These are phyloP conservation scores for Athalia circularis DNA, from an alignment of 2,888 invertebrate genomes.

Conservation along the genomic window DNA sequence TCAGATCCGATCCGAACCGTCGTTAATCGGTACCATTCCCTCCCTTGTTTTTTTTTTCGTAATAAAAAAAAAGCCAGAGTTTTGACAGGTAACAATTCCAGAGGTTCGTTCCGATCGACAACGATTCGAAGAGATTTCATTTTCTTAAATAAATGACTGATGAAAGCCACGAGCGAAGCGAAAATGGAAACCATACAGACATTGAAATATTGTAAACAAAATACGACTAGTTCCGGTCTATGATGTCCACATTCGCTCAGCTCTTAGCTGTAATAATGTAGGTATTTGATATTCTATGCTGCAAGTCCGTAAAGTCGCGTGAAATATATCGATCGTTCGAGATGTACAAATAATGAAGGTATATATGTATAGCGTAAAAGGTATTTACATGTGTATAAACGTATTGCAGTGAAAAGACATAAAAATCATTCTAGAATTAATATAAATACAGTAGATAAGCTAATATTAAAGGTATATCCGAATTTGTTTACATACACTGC, in stretches of 20 bases:
- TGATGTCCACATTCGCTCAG: too few relatives aligned
- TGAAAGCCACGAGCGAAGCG: slow-evolving; percentile 57
- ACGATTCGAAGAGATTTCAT: not conserved
- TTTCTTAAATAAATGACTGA: slow-evolving; percentile 58
- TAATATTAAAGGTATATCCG: slow-evolving; percentile 70
- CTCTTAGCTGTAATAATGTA: too few relatives aligned
- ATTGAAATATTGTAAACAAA: not conserved
- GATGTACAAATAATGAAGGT: not conserved
- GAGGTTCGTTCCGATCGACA: not conserved
- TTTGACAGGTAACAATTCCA: not conserved
- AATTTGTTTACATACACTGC: slow-evolving; percentile 73
- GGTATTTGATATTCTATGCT: too few relatives aligned
- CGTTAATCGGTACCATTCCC: not conserved
- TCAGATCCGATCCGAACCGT: not conserved
- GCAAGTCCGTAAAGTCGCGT: too few relatives aligned
- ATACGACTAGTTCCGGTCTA: too few relatives aligned
- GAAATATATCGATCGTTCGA: too few relatives aligned
- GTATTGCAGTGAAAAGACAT: slow-evolving; percentile 32
- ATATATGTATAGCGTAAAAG: too few relatives aligned
- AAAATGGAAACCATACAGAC: slow-evolving; percentile 51
- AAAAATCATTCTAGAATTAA: slow-evolving; percentile 31
- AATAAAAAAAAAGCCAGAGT: not conserved
- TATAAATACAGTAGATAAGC: slow-evolving; percentile 59
- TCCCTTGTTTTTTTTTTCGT: not conserved
- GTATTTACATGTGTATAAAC: slow-evolving; percentile 12